These are phyloP conservation scores for Vespertilio murinus DNA, from an alignment of 2,797 vertebrate genomes.

Conservation along the genomic window DNA sequence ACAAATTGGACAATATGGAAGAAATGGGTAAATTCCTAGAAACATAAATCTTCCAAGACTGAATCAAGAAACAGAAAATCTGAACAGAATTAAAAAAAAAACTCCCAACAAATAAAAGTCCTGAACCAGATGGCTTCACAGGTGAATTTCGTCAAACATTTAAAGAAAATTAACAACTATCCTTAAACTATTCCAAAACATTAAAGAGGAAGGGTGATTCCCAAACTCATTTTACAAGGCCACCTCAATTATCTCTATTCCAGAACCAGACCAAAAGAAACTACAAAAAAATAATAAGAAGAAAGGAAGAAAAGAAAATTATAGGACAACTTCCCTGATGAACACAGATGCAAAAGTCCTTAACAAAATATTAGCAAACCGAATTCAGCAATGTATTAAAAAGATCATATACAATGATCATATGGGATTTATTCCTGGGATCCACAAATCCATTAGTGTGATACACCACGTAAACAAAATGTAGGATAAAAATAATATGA, in stretches of 20 bases:
- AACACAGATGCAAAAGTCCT: neutral
- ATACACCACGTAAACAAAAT: neutral
- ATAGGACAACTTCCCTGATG: neutral
- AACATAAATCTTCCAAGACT: neutral
- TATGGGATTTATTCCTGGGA: neutral
- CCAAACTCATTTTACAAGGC: neutral
- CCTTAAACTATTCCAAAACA: neutral
- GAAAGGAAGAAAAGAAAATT: neutral
- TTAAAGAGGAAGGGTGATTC: neutral
- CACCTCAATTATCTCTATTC: neutral
- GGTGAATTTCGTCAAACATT: neutral
- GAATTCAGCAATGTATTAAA: neutral
- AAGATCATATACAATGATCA: neutral
- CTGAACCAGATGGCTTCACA: neutral
- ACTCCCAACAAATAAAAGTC: neutral
- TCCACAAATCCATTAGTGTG: neutral
- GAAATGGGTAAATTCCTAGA: neutral
- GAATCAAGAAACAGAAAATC: neutral
- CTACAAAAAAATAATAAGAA: too few species aligned
- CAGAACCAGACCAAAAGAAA: neutral
- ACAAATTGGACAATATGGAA: neutral
- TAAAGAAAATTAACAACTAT: neutral
- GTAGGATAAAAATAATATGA: neutral
- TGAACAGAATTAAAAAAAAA: neutral
- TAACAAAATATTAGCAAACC: neutral